Base-by-base conservation (phyloP, 2,797 vertebrate genomes). In the Simalia tracyae region DNA sequence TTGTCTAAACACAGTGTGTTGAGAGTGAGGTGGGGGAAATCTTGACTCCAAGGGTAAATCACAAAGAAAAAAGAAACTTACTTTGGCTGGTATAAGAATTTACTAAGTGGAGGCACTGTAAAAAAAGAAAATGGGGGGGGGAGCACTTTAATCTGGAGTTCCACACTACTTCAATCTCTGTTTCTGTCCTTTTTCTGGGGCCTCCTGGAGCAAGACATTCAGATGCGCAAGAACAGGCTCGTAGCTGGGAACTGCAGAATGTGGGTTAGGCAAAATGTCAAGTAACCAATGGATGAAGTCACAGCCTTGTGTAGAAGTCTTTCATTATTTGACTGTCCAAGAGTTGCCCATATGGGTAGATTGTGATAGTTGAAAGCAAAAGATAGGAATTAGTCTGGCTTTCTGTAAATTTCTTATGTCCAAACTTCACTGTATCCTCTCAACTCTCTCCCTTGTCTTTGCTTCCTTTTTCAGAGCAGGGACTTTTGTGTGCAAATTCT, bases 401-500 rank as follows among this genome's bases (percentile, higher is more conserved):
- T 92, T 24, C 61, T 88, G 31, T 61, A 26, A 81, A 87, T 86
- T 17, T 86, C 56, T 86, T 7, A 59, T 68, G 8, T 3, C 28
- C 46, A 61, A 56, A 88, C 31, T 63, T 63, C 22, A 54, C 5
- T 88, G 8, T 12, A 14, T 56, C 42, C 54, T 22, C 15, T 15
- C 28, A 15, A 22, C 1, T 28, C 60, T 46, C 1, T 4, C 0
- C 17, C 59, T 17, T 56, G 2, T 54, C 26, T 19, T 57, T 3
- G 22, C 4, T 11, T 12, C 0, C 57, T 59, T 28, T 56, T 1
- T 2, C 81, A 99, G 99, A 96, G 99, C 98, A 0, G 99, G 98
- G 60, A 99, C 99, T 98, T 99, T 99, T 89, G 99, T 99, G n/a
- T 97, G 97, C 9, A 99, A 98, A 97, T 99, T 99, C 98, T 99